Percentiles rank a stretch among this genome's conserved stretches.
These are phyloP conservation scores for Hyles vespertilio DNA, from an alignment of 1,140 invertebrate genomes.

Conservation along the genomic window DNA sequence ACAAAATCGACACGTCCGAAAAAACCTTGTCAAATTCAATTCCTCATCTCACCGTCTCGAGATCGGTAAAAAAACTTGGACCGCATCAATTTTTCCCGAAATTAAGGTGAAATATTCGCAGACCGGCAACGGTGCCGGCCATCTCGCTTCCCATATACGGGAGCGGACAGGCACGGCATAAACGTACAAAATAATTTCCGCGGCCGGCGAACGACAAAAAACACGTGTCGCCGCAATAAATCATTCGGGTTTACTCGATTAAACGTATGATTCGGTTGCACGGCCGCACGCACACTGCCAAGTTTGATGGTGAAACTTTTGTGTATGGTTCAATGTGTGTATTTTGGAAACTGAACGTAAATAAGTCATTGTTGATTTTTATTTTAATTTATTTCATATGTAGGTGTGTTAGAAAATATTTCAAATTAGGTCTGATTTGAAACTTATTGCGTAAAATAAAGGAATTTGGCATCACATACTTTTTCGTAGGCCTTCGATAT, in stretches of 20 bases:
- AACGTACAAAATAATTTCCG: conserved; percentile 70
- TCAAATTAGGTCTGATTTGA: too few species aligned
- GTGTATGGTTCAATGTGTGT: too few species aligned
- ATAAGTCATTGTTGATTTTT: too few species aligned
- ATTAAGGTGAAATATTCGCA: conserved; percentile 55
- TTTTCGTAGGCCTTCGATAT: too few species aligned
- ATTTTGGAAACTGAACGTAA: too few species aligned
- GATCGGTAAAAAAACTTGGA: conserved; percentile 30
- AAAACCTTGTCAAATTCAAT: conserved; percentile 38
- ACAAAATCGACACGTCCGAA: conserved; percentile 11
- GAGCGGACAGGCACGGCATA: conserved; percentile 46
- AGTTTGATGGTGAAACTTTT: too few species aligned
- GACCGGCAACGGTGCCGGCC: conserved; percentile 33
- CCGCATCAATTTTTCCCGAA: conserved; percentile 41
- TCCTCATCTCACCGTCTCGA: conserved; percentile 27
- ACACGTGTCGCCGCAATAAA: conserved; percentile 68
- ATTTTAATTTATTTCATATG: too few species aligned
- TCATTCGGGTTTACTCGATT: conserved; percentile 69
- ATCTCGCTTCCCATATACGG: conserved; percentile 46
- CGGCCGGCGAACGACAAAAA: conserved; percentile 53
- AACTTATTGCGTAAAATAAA: too few species aligned
- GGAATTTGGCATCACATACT: too few species aligned
- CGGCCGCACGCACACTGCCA: too few species aligned
- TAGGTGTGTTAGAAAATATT: too few species aligned
- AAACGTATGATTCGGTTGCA: conserved; percentile 56